A percentile compares a stretch with the other conserved stretches of the same genome.
These are phyloP conservation scores for Procavia capensis DNA, from an alignment of 2,113 vertebrate species.

Conservation along the genomic window DNA sequence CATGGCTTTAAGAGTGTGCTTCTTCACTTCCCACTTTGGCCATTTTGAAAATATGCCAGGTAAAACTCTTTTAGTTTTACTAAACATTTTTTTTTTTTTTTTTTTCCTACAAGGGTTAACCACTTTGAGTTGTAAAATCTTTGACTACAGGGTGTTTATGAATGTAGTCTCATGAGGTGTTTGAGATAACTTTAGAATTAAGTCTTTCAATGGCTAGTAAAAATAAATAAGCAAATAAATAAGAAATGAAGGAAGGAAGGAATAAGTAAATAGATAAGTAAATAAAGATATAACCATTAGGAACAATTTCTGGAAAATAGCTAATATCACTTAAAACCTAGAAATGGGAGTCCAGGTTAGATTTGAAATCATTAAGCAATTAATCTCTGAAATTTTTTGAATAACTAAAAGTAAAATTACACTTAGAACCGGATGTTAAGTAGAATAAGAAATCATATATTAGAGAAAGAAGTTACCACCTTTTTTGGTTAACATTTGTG, in stretches of 20 bases:
- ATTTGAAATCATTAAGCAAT: not conserved
- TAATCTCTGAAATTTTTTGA: not conserved
- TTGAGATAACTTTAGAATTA: not conserved
- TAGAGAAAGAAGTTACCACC: not conserved
- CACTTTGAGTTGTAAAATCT: not conserved
- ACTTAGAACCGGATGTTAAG: not conserved
- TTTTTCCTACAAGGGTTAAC: no score
- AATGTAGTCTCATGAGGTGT: not conserved
- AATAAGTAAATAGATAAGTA: no score
- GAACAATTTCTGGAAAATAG: constrained; percentile 24
- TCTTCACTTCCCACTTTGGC: no score
- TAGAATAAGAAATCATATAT: not conserved
- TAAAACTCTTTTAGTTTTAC: no score
- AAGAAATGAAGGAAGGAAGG: no score
- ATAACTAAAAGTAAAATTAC: not conserved
- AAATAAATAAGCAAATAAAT: no score
- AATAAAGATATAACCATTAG: not conserved
- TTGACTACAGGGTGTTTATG: not conserved
- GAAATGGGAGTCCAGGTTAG: not conserved
- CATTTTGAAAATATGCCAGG: no score
- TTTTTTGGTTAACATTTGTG: constrained; percentile 29
- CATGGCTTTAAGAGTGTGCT: no score
- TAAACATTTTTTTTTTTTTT: no score
- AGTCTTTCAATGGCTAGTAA: not conserved
- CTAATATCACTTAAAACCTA: not conserved